Conservation (phyloP, 2,797 vertebrate species). For the Rhinella marina region DNA sequence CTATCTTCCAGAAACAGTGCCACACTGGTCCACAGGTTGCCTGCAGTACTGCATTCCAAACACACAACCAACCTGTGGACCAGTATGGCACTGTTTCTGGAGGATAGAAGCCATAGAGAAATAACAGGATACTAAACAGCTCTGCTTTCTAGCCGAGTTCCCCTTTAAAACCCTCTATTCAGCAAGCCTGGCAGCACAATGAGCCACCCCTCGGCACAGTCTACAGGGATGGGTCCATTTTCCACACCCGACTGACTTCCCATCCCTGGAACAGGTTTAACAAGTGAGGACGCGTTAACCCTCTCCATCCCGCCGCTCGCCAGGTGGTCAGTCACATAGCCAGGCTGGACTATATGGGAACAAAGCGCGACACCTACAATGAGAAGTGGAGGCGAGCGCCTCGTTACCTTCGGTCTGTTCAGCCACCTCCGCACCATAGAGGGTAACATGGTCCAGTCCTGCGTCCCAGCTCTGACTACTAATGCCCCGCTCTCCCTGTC, state of each 20-base stretch:
- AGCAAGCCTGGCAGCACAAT: no score
- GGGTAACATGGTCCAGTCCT: conserved; percentile 49
- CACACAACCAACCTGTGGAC: no score
- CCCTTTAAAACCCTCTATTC: no score
- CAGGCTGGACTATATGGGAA: neutral
- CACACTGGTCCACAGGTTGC: no score
- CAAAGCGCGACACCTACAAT: neutral
- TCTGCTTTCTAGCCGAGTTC: neutral
- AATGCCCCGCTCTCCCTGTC: neutral
- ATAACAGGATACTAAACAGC: no score
- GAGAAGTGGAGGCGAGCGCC: neutral
- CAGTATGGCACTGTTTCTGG: no score
- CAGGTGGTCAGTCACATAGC: neutral
- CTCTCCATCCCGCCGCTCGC: neutral
- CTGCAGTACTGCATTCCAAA: no score
- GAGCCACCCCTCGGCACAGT: neutral
- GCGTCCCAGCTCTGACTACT: neutral
- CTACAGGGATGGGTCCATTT: neutral
- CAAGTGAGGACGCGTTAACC: neutral
- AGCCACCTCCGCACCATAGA: conserved; percentile 67
- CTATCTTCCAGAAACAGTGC: no score
- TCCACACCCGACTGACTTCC: neutral
- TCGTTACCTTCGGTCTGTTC: conserved; percentile 66
- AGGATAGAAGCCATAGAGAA: no score
- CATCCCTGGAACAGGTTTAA: conserved; percentile 23